Conservation (phyloP, 2,113 vertebrate species). For the Sturnus vulgaris region DNA sequence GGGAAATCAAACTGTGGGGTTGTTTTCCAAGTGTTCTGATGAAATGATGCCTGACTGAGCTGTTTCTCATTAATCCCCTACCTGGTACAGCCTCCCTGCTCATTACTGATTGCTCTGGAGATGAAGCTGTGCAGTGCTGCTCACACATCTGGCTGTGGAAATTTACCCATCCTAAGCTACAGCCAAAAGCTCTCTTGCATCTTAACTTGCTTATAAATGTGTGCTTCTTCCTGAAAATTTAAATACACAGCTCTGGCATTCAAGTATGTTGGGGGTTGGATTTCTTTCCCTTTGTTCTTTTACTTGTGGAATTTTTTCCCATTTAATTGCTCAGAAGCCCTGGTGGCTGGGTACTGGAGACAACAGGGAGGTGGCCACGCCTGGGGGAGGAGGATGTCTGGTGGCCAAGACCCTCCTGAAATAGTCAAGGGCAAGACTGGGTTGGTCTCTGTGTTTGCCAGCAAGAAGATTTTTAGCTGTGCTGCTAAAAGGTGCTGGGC, state of each 20-base stretch:
- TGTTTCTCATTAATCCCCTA: neutral
- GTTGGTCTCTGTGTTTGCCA: conserved; percentile 66
- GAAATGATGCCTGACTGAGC: neutral
- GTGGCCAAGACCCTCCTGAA: conserved; percentile 26
- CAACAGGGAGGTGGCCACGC: too few species aligned
- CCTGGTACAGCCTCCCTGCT: neutral
- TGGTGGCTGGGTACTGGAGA: too few species aligned
- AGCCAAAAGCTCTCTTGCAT: neutral
- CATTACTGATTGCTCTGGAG: neutral
- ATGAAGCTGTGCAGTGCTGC: neutral
- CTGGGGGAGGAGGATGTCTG: too few species aligned
- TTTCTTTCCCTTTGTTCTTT: too few species aligned
- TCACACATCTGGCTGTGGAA: neutral
- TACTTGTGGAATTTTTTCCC: too few species aligned
- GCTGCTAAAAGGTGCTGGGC: too few species aligned
- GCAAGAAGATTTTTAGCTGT: conserved; percentile 28
- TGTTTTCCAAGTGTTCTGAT: neutral
- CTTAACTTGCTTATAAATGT: neutral
- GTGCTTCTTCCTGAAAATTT: neutral
- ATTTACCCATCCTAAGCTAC: neutral
- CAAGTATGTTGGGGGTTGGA: too few species aligned
- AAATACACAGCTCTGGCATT: neutral
- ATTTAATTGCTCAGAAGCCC: too few species aligned
- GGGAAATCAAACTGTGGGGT: neutral
- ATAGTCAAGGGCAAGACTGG: conserved; percentile 66